Conservation (phyloP, 2,797 vertebrate species). For the Brotula barbata region DNA sequence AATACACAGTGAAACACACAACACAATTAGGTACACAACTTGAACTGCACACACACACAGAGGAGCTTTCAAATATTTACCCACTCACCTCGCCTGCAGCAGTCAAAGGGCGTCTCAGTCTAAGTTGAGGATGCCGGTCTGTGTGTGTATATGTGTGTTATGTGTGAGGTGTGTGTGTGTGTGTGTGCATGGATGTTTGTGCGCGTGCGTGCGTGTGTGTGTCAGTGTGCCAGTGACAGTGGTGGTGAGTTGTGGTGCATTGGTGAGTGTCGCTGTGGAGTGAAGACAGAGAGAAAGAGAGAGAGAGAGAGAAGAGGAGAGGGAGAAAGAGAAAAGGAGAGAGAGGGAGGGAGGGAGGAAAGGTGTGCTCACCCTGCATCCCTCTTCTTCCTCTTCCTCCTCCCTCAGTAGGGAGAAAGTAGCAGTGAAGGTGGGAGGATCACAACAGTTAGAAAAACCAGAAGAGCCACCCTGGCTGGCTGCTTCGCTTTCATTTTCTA, state of each 20-base stretch:
- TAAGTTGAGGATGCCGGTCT: slow-evolving; percentile 66
- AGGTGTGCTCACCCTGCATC: slow-evolving; percentile 82
- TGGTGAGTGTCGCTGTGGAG: slow-evolving; percentile 66
- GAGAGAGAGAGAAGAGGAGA: slow-evolving; percentile 26
- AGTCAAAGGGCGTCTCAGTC: slow-evolving; percentile 70
- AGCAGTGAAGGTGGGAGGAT: slow-evolving; percentile 70
- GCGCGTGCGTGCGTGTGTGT: slow-evolving; percentile 33
- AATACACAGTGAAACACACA: slow-evolving; percentile 20
- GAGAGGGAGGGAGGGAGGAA: slow-evolving; percentile 72
- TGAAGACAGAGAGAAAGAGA: slow-evolving; percentile 58
- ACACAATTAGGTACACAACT: neutral
- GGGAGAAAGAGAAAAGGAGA: slow-evolving; percentile 39
- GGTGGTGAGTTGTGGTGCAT: slow-evolving; percentile 66
- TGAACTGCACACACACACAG: slow-evolving; percentile 20
- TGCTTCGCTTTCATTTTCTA: slow-evolving; percentile 27
- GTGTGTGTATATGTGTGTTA: slow-evolving; percentile 52
- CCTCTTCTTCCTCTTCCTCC: slow-evolving; percentile 67
- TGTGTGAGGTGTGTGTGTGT: slow-evolving; percentile 17
- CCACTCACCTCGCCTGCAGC: slow-evolving; percentile 76
- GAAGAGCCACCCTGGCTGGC: slow-evolving; percentile 41
- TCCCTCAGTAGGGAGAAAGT: slow-evolving; percentile 61
- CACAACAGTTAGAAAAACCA: slow-evolving; percentile 60
- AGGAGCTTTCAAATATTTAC: slow-evolving; percentile 57
- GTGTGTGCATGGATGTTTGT: slow-evolving; percentile 12
- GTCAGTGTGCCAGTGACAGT: slow-evolving; percentile 56